These are phyloP conservation scores for Coturnix japonica DNA, from an alignment of 2,113 vertebrate species.

Conservation along the genomic window DNA sequence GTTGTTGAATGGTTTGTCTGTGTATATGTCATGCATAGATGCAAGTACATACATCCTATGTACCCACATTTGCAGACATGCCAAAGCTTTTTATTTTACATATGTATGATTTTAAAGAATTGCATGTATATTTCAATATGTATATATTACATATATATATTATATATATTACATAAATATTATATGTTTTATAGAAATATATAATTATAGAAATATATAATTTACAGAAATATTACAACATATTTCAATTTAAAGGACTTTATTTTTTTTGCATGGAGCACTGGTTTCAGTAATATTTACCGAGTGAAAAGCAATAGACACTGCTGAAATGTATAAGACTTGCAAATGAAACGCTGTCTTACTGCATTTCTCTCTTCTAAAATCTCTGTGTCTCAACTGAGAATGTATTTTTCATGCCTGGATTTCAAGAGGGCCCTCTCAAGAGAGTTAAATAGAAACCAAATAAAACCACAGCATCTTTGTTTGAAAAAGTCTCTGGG, in stretches of 20 bases:
- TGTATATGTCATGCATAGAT: background rate
- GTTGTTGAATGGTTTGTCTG: background rate
- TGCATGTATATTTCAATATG: background rate
- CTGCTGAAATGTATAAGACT: constrained; percentile 64
- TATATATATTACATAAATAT: background rate
- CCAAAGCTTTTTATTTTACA: background rate
- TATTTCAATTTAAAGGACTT: background rate
- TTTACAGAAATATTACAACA: background rate
- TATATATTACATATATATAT: background rate
- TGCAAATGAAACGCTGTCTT: constrained; percentile 68
- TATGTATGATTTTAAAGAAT: background rate
- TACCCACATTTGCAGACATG: background rate
- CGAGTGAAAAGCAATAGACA: constrained; percentile 5
- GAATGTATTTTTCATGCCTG: constrained; percentile 70
- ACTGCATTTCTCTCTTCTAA: constrained; percentile 35
- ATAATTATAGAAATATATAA: too few species aligned
- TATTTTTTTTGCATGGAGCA: background rate
- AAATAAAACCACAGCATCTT: constrained; percentile 58
- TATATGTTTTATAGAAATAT: background rate
- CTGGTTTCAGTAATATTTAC: background rate
- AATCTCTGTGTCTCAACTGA: constrained; percentile 55
- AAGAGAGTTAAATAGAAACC: constrained; percentile 59
- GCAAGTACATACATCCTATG: background rate
- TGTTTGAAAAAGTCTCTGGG: constrained; percentile 47
- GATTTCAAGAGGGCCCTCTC: constrained; percentile 61